These are phyloP conservation scores for Myotis myotis DNA, from an alignment of 2,797 vertebrate genomes.

Conservation along the genomic window DNA sequence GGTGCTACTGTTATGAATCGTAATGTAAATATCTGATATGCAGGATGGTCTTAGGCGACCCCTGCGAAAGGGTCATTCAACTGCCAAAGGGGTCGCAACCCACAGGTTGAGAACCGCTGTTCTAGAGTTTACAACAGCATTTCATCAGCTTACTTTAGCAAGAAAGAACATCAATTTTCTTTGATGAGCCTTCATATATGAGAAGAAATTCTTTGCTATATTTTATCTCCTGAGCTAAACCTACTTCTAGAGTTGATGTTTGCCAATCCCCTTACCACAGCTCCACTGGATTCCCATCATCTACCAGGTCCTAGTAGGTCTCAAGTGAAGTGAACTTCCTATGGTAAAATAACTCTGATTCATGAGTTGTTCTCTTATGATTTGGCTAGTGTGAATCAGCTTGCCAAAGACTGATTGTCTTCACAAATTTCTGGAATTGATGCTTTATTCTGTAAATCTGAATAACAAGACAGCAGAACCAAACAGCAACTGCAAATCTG, in stretches of 20 bases:
- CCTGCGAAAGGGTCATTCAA: too few relatives aligned
- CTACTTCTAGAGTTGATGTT: not conserved
- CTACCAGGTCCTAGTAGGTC: not conserved
- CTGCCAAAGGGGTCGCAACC: too few relatives aligned
- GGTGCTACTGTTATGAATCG: too few relatives aligned
- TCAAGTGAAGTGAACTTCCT: not conserved
- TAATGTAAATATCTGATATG: too few relatives aligned
- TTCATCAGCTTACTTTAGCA: not conserved
- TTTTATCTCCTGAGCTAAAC: not conserved
- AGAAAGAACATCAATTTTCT: not conserved
- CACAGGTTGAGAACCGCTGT: too few relatives aligned
- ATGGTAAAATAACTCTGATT: not conserved
- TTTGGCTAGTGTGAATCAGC: not conserved
- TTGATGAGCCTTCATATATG: not conserved
- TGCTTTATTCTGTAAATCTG: not conserved
- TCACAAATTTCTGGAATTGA: not conserved
- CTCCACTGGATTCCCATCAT: not conserved
- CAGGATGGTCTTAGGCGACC: too few relatives aligned
- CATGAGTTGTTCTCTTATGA: not conserved
- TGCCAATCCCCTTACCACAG: not conserved
- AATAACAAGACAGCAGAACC: not conserved
- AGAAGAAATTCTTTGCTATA: not conserved
- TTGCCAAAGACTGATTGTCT: not conserved
- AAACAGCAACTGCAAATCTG: not conserved
- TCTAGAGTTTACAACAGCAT: not conserved